Base-by-base conservation (phyloP, 2,113 vertebrate genomes). In the Larimichthys crocea region DNA sequence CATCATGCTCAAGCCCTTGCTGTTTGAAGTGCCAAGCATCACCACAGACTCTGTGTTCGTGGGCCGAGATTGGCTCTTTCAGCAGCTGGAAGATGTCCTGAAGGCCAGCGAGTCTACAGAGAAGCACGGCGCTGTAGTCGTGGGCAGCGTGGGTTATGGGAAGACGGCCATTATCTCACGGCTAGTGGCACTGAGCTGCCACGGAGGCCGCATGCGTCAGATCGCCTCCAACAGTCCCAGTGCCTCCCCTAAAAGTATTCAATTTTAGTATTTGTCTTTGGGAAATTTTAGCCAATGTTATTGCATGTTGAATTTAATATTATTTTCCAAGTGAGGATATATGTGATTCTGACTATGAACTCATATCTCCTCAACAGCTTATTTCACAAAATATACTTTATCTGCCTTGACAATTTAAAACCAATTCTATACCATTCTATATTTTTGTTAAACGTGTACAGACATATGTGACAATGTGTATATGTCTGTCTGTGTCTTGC, bases 11-110 rank as follows among this genome's bases (percentile, higher is more conserved):
- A 99, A 99, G 93, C 98, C 98, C 0, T 88, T 99, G 53, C 87
- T 99, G 86, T 99, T 99, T 35, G 98, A 99, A 92, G 98, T 99
- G 70, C 98, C 98, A 48, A 99, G 98, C 94, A 97, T 99, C 94
- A 99, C 98, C 52, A 99, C 96, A 11, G 98, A 99, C 91, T 98
- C 97, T 0, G 97, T 99, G 93, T 99, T 99, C 62, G 95, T 99
- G 88, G 98, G 98, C 78, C 96, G 98, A 49, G 97, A 99, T 62
- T 99, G 98, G 98, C 95, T 99, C 60, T 99, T 99, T 88, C 94
- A 97, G 44, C 89, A 93, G 61, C 95, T 99, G 80, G 97, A 98
- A 84, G 96, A 96, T 17, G 94, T 93, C 46, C 60, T 99, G 87
- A 95, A 92, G 92, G 91, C 82, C 50, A 56, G 89, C 3, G 95